These are phyloP conservation scores for Julus scanicus DNA, from an alignment of 2,888 invertebrate species.

Conservation along the genomic window DNA sequence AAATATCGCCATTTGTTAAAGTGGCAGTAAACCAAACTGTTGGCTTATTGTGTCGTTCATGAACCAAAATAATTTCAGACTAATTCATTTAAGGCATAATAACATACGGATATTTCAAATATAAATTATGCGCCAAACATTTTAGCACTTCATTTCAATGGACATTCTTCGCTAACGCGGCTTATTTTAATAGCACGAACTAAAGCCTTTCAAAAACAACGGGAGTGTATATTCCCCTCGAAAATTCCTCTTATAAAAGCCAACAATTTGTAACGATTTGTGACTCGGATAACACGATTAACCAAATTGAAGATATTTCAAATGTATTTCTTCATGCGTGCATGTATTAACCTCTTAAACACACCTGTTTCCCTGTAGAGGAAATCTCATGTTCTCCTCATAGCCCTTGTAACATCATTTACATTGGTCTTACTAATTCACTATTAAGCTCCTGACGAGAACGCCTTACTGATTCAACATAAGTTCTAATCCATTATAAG, in stretches of 20 bases:
- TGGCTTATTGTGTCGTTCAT: slow-evolving; percentile 35
- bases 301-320: slow-evolving; percentile 21
- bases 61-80: not conserved
- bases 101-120: slow-evolving; percentile 24
- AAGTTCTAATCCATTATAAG: not conserved
- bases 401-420: too few relatives aligned
- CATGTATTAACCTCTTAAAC: not conserved
- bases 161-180: slow-evolving; percentile 1
- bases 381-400: too few relatives aligned
- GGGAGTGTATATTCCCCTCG: not conserved
- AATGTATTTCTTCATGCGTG: not conserved
- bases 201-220: not conserved
- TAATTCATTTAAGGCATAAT: not conserved
- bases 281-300: not conserved
- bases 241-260: slow-evolving; percentile 7
- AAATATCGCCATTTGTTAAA: slow-evolving; percentile 10
- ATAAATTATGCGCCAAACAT: not conserved
- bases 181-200: slow-evolving; percentile 6
- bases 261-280: not conserved
- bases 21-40: not conserved
- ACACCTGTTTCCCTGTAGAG: not conserved
- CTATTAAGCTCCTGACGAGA: not conserved
- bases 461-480: not conserved
- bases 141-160: slow-evolving; percentile 16
- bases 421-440: not conserved